Conservation (phyloP, 2,113 vertebrate genomes). For the Macrotus californicus region DNA sequence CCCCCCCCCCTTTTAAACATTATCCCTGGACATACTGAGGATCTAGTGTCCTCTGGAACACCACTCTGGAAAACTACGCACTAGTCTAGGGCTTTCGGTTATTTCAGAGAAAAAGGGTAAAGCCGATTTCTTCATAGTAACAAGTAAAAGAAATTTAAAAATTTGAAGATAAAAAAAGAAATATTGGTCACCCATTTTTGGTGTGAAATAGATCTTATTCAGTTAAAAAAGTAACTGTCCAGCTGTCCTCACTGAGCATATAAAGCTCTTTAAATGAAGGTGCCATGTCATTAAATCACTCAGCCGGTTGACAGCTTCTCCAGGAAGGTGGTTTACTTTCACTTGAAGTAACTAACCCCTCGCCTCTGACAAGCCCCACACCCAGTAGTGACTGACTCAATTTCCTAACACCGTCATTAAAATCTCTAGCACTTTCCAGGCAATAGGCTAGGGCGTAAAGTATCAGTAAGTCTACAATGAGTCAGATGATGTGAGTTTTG, state of each 20-base stretch:
- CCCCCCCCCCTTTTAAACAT: too few species aligned
- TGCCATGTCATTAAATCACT: constrained; percentile 53
- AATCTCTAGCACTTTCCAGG: background rate
- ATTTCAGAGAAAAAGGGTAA: background rate
- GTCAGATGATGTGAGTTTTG: background rate
- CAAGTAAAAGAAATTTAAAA: background rate
- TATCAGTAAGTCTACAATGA: background rate
- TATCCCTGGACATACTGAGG: background rate
- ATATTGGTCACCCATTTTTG: background rate
- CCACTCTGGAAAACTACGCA: background rate
- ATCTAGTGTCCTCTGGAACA: background rate
- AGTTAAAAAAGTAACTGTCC: constrained; percentile 42
- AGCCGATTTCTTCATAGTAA: background rate
- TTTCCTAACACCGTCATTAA: background rate
- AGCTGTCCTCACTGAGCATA: background rate
- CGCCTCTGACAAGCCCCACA: constrained; percentile 25
- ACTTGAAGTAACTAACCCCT: constrained; percentile 32
- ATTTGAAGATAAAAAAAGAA: background rate
- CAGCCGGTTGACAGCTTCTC: background rate
- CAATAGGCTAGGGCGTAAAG: background rate
- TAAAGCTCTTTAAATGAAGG: constrained; percentile 56
- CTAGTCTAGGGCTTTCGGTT: background rate
- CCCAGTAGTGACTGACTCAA: constrained; percentile 60
- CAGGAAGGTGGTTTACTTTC: constrained; percentile 48
- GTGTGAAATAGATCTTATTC: background rate